Percentiles rank a stretch among this genome's conserved stretches.
These are phyloP conservation scores for Tinamus major DNA, from an alignment of 2,797 vertebrate species.

Conservation along the genomic window DNA sequence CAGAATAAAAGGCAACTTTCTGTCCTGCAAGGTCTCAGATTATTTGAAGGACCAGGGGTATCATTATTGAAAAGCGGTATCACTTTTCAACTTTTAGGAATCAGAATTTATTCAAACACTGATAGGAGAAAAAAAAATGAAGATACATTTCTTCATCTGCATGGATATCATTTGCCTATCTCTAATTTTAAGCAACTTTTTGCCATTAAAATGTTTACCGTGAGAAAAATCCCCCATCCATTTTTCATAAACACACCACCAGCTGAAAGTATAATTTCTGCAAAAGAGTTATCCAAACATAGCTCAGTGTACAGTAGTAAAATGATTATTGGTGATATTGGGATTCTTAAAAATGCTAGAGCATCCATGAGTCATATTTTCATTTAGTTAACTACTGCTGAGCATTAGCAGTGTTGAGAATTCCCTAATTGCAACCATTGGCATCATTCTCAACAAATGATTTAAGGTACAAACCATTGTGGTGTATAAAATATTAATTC, in stretches of 20 bases:
- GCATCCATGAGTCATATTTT: background rate
- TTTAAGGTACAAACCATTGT: slow-evolving; percentile 4
- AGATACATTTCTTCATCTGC: background rate
- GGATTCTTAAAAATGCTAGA: background rate
- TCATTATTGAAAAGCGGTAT: background rate
- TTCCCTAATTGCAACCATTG: background rate
- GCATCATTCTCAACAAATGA: background rate
- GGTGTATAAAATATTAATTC: slow-evolving; percentile 7
- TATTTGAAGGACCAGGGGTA: background rate
- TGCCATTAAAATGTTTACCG: background rate
- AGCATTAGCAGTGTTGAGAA: background rate
- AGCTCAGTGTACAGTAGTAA: background rate
- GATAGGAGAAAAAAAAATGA: background rate
- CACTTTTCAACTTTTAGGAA: background rate
- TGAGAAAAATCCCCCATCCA: background rate
- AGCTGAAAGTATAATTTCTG: background rate
- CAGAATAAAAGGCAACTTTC: background rate
- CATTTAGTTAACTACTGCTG: background rate
- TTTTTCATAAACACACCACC: background rate
- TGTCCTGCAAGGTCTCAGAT: background rate
- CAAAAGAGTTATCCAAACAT: background rate
- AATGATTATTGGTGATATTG: background rate
- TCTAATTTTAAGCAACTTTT: background rate
- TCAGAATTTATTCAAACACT: background rate
- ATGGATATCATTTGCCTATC: background rate